Conservation (phyloP, 2,113 vertebrate species). For the Colius striatus region DNA sequence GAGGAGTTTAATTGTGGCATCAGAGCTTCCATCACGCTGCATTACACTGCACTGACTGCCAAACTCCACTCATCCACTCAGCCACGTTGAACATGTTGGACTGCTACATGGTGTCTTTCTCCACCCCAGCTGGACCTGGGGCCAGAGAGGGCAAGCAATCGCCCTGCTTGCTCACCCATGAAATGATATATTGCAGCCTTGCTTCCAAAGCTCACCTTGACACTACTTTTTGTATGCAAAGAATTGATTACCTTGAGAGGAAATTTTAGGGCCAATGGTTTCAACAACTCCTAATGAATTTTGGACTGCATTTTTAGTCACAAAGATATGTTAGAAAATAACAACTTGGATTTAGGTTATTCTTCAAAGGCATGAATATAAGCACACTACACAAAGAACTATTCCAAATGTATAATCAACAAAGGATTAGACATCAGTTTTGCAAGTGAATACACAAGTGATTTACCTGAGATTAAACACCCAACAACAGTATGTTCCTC, state of each 20-base stretch:
- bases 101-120: accelerated
- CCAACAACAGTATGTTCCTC: not conserved
- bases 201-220: not conserved
- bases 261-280: not conserved
- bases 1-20: not conserved
- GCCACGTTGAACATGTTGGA: accelerated
- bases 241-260: not conserved
- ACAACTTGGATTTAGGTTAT: not conserved
- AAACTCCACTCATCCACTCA: accelerated
- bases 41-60: accelerated
- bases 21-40: not conserved
- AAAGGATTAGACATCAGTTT: accelerated
- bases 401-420: accelerated
- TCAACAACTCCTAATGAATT: not conserved
- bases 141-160: not conserved
- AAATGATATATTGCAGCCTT: not conserved
- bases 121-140: not conserved
- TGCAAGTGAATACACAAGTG: not conserved
- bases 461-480: not conserved
- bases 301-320: not conserved
- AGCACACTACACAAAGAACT: not conserved
- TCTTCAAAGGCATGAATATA: not conserved
- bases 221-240: not conserved
- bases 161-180: not conserved
- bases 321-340: not conserved